phyloP scores from a whole-genome alignment of 2,888 invertebrate species.

The Gasteruption jaculator region DNA sequence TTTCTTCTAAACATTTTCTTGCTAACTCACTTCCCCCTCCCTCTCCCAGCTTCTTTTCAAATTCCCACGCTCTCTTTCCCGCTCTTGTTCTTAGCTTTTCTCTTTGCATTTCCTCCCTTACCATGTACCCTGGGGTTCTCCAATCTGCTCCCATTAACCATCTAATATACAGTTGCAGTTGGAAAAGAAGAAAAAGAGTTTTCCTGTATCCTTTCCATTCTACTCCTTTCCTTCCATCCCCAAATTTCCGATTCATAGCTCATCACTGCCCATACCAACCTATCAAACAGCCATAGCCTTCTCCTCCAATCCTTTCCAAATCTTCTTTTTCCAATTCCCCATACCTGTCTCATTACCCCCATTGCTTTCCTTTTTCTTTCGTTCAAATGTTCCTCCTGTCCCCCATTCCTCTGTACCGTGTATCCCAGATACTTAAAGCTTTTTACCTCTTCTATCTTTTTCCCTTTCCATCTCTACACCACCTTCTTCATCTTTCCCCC shows the following conservation, averaged over 20 bases:
- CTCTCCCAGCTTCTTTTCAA: background rate
- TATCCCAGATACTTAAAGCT: background rate
- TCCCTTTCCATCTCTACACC: background rate
- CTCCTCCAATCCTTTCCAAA: background rate
- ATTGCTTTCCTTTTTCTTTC: background rate
- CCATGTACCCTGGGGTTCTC: slow-evolving; percentile 2
- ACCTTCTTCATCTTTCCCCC: background rate
- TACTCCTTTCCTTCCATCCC: slow-evolving; percentile 1
- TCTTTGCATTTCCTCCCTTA: background rate
- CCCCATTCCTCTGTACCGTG: background rate
- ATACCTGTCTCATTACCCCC: background rate
- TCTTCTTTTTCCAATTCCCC: background rate
- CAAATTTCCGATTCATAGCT: background rate
- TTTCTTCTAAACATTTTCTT: background rate
- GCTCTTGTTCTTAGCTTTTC: slow-evolving; percentile 1
- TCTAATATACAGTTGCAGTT: background rate
- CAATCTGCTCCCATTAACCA: slow-evolving; percentile 1
- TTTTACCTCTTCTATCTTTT: background rate
- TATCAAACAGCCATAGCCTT: background rate
- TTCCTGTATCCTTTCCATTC: background rate
- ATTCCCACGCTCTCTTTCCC: background rate
- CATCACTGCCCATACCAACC: slow-evolving; percentile 2
- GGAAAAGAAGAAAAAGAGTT: too few relatives aligned
- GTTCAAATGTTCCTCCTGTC: background rate
- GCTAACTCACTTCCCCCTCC: background rate